Evolutionary conservation across 2,888 invertebrate species (phyloP).

Genomic region (Cheilosia scutellata): DNA sequence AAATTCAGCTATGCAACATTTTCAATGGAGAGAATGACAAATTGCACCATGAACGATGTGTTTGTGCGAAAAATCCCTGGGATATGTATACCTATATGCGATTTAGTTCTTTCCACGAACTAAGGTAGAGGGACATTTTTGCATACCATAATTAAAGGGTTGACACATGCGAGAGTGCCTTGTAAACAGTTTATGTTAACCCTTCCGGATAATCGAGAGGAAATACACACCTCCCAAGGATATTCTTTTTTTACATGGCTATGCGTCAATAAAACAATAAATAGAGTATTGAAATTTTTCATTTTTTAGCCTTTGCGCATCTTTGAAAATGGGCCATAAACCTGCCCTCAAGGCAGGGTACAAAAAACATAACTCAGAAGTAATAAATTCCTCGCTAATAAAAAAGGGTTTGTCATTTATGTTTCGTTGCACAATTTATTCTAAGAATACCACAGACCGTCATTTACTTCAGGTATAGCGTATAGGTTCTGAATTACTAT

Average conservation of each 20-base stretch:
- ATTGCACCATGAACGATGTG: slow-evolving; percentile 31
- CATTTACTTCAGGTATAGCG: not conserved
- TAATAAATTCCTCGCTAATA: not conserved
- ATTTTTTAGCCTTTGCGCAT: slow-evolving; percentile 14
- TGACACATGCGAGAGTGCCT: slow-evolving; percentile 5
- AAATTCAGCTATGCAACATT: slow-evolving; percentile 18
- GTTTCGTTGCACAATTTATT: slow-evolving; percentile 44
- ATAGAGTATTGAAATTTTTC: not conserved
- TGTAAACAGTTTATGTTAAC: slow-evolving; percentile 3
- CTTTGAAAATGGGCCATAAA: slow-evolving; percentile 11
- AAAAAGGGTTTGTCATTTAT: slow-evolving; percentile 26
- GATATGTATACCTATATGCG: not conserved
- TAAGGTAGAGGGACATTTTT: slow-evolving; percentile 16
- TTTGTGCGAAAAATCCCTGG: slow-evolving; percentile 23
- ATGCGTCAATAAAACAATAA: slow-evolving; percentile 17
- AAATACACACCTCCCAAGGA: not conserved
- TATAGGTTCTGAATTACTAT: no score
- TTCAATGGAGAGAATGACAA: slow-evolving; percentile 35
- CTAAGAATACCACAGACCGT: not conserved
- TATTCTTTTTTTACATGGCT: not conserved
- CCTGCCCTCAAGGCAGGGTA: not conserved
- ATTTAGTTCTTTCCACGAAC: slow-evolving; percentile 15
- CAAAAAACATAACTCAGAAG: slow-evolving; percentile 1
- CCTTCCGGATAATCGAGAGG: slow-evolving; percentile 15
- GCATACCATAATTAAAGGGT: slow-evolving; percentile 53